These are phyloP conservation scores for Ptilonorhynchus violaceus DNA, from an alignment of 2,113 vertebrate species.

Conservation along the genomic window DNA sequence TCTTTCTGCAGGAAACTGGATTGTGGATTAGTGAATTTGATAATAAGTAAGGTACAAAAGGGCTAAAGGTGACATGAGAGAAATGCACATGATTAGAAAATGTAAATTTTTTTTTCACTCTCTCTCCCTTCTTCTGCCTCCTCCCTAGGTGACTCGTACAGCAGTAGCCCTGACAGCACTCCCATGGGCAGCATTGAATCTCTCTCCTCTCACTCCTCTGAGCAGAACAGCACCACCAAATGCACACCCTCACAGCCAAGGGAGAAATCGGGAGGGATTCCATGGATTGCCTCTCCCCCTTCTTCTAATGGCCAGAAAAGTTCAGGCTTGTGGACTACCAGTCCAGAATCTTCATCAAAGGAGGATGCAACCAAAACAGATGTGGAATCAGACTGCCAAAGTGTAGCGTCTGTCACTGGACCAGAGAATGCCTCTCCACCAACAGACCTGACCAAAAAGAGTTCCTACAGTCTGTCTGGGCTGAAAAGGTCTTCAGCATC, in stretches of 20 bases:
- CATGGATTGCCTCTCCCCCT: constrained; percentile 72
- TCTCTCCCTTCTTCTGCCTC: neutral
- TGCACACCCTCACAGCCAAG: constrained; percentile 74
- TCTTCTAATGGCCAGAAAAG: constrained; percentile 84
- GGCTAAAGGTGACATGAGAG: neutral
- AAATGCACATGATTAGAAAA: neutral
- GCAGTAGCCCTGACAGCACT: constrained; percentile 93
- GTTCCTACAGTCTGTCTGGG: constrained; percentile 71
- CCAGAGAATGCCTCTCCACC: constrained; percentile 71
- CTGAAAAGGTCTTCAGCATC: constrained; percentile 80
- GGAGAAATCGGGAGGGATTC: constrained; percentile 74
- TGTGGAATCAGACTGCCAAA: constrained; percentile 87
- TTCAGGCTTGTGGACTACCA: constrained; percentile 81
- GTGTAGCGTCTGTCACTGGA: constrained; percentile 76
- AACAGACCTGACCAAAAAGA: constrained; percentile 78
- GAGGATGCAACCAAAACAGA: constrained; percentile 87
- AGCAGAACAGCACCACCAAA: constrained; percentile 87
- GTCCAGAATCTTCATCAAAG: constrained; percentile 89
- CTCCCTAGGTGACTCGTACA: constrained; percentile 88
- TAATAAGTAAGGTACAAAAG: neutral
- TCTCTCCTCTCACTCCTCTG: constrained; percentile 96
- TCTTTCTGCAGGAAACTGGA: neutral
- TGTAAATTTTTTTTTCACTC: neutral
- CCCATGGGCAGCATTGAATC: constrained; percentile 97
- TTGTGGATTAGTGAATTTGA: neutral